Evolutionary conservation across 2,888 invertebrate species (phyloP).

Genomic region (Aphodius granarius): DNA sequence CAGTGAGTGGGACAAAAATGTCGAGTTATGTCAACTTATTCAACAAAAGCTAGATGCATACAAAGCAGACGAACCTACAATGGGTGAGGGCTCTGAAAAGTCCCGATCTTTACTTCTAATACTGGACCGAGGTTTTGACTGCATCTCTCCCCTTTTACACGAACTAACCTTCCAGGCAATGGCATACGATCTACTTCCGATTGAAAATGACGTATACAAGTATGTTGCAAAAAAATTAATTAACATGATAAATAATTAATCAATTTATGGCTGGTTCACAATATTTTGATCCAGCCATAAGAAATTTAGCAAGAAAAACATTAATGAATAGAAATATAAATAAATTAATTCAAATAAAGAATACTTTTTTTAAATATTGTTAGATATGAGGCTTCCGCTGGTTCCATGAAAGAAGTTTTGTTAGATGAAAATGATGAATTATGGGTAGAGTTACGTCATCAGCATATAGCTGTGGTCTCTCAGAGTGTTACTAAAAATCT

Average conservation of each 20-base stretch:
- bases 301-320: too few species aligned
- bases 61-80: conserved; percentile 99
- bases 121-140: conserved; percentile 97
- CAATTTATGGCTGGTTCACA: too few species aligned
- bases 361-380: too few species aligned
- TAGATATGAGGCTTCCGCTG: conserved; percentile 81
- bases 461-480: conserved; percentile 98
- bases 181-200: conserved; percentile 97
- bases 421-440: conserved; percentile 98
- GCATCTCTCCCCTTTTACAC: conserved; percentile 94
- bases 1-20: conserved; percentile 96
- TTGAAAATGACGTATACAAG: conserved; percentile 99
- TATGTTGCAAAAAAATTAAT: background rate
- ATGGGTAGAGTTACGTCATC: conserved; percentile 97
- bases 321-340: too few species aligned
- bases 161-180: conserved; percentile 95
- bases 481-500: conserved; percentile 96
- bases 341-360: too few species aligned
- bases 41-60: conserved; percentile 99
- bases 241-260: background rate
- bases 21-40: conserved; percentile 95
- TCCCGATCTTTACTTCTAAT: conserved; percentile 94
- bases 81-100: conserved; percentile 99
- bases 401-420: conserved; percentile 87
- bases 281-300: too few species aligned